Evolutionary conservation across 2,113 vertebrate species (phyloP).

Genomic region (Dasyurus viverrinus): DNA sequence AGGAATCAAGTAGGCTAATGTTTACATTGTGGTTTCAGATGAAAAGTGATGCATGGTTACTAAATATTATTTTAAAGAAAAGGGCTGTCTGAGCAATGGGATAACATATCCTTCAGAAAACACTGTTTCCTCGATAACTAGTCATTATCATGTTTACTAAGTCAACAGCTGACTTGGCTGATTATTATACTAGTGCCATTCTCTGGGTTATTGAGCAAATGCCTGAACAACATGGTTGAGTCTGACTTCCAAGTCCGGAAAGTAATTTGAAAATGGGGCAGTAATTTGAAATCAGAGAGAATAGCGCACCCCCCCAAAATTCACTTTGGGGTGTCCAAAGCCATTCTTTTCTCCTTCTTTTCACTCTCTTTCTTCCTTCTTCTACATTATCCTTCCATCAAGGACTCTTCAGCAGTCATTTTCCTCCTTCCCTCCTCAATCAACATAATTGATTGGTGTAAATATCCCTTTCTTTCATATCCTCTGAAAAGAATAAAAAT

Average conservation of each 20-base stretch:
- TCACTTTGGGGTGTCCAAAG: neutral
- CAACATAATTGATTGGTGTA: neutral
- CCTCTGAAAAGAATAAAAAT: constrained; percentile 13
- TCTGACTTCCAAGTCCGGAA: neutral
- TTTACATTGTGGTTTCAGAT: neutral
- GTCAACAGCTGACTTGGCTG: neutral
- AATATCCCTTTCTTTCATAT: neutral
- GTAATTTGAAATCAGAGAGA: neutral
- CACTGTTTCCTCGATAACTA: neutral
- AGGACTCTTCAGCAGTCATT: neutral
- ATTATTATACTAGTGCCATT: neutral
- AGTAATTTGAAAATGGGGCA: neutral
- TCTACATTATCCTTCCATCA: neutral
- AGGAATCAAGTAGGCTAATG: neutral
- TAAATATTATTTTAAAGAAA: neutral
- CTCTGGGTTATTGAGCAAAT: constrained; percentile 13
- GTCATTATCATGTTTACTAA: neutral
- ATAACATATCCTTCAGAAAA: neutral
- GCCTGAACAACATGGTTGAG: constrained; percentile 30
- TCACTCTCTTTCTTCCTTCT: neutral
- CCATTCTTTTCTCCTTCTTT: neutral
- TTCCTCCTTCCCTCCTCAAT: neutral
- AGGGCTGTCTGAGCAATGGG: neutral
- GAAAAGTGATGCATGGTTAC: neutral
- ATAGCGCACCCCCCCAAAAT: neutral